Base-by-base conservation (phyloP, 1,140 invertebrate species). In the Sarcophaga peregrina region DNA sequence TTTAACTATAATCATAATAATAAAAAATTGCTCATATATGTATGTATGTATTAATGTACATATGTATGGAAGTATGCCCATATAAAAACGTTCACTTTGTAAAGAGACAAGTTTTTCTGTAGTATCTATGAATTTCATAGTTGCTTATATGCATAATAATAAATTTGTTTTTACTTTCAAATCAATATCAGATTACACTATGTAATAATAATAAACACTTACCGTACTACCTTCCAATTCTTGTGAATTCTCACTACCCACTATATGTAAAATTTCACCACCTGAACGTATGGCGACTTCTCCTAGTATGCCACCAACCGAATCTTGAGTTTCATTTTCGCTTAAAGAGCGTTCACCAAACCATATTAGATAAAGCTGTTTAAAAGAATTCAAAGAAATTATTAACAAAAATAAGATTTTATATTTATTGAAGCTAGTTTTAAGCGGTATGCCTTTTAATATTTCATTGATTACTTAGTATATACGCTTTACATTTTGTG, bases 181-280 rank as follows among this genome's bases (percentile, higher is more conserved):
- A 68, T 83, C 62, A 6, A 68, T 68, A 68, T 68, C n/a, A 68
- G 20, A 68, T 76, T 76, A 46, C 74, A 10, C 37, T 46, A 4
- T 37, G 46, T 76, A n/a, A 76, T 9, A 20, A 11, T 73, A 37
- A 20, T 76, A 15, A 13, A 1, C 84, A 84, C 86, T 89, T 83
- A 90, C 89, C 87, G 88, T 90, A 46, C 74, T 84, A 62, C 88
- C 89, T 73, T 86, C 89, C 85, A 90, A 86, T 50, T 90, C 87
- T 84, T 89, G 87, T 54, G 87, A 88, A 82, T 88, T 88, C 83
- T 89, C 86, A 80, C 85, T 88, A 85, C 87, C 88, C 84, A 90
- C 89, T 76, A 90, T 87, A 81, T 89, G 88, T 48, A 90, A 85
- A 82, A 90, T 88, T 85, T 90, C 89, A 82, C 89, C 89, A 25